A percentile compares a stretch with the other conserved stretches of the same genome.
These are phyloP conservation scores for Orycteropus afer DNA, from an alignment of 2,113 vertebrate genomes.

Conservation along the genomic window DNA sequence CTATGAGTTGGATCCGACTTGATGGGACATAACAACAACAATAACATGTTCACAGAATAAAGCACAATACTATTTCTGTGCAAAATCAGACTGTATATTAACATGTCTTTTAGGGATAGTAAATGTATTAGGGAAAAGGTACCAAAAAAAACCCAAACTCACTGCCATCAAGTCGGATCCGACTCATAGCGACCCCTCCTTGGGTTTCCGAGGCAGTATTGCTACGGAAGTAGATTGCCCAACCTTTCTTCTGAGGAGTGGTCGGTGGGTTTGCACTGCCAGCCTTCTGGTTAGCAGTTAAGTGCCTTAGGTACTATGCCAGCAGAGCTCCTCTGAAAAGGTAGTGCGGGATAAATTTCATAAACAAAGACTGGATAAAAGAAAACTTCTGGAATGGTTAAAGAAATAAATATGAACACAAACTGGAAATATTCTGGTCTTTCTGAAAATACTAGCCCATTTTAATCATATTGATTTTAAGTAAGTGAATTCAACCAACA, in stretches of 20 bases:
- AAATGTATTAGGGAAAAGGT: constrained; percentile 30
- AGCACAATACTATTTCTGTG: constrained; percentile 1
- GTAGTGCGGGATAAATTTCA: constrained; percentile 36
- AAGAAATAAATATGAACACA: constrained; percentile 26
- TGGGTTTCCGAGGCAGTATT: too few species aligned
- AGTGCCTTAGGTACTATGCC: too few species aligned
- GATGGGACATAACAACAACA: too few species aligned
- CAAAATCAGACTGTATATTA: constrained; percentile 43
- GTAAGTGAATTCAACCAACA: constrained; percentile 21
- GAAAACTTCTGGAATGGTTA: constrained; percentile 29
- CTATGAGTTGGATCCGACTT: too few species aligned
- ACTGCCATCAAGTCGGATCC: too few species aligned
- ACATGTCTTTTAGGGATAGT: constrained; percentile 4
- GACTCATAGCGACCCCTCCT: too few species aligned
- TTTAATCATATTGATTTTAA: constrained; percentile 39
- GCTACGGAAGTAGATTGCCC: too few species aligned
- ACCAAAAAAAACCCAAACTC: too few species aligned
- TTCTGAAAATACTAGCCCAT: constrained; percentile 53
- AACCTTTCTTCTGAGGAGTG: too few species aligned
- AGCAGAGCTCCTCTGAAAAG: too few species aligned
- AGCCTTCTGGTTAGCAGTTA: too few species aligned
- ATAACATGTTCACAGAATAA: neutral
- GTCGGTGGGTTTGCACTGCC: too few species aligned
- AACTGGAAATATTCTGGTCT: constrained; percentile 32
- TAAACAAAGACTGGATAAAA: neutral